These are phyloP conservation scores for Falco novaeseelandiae DNA, from an alignment of 2,797 vertebrate genomes.

Conservation along the genomic window DNA sequence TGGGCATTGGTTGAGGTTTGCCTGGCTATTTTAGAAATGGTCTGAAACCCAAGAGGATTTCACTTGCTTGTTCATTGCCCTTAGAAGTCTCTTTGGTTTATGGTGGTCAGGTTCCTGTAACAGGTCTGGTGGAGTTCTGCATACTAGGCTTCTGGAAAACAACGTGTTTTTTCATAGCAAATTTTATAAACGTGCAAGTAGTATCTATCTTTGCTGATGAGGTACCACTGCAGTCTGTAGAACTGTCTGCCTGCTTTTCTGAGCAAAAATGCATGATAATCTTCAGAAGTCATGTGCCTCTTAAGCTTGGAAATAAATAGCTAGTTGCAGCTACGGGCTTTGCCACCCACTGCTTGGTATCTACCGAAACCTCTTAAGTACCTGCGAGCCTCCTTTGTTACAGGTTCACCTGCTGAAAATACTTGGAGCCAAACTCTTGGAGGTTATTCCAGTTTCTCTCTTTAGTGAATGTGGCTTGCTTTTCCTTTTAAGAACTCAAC, in stretches of 20 bases:
- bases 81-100: not conserved
- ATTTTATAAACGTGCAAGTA: not conserved
- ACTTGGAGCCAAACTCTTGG: fast-evolving
- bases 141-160: not conserved
- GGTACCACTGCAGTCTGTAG: not conserved
- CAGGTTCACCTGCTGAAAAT: not conserved
- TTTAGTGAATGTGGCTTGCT: not conserved
- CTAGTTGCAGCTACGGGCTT: not conserved
- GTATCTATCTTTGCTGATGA: not conserved
- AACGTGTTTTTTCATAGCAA: not conserved
- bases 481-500: not conserved
- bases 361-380: not conserved
- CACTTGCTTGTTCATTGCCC: not conserved
- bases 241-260: not conserved
- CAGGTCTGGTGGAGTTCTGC: not conserved
- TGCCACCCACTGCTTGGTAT: not conserved
- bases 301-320: not conserved
- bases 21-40: not conserved
- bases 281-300: not conserved
- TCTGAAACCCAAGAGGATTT: not conserved
- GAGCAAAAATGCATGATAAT: fast-evolving
- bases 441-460: not conserved
- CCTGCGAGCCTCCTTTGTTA: not conserved
- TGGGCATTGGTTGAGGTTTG: not conserved
- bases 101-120: not conserved